phyloP scores from a whole-genome alignment of 2,888 invertebrate genomes.

The Ectemnius cavifrons region DNA sequence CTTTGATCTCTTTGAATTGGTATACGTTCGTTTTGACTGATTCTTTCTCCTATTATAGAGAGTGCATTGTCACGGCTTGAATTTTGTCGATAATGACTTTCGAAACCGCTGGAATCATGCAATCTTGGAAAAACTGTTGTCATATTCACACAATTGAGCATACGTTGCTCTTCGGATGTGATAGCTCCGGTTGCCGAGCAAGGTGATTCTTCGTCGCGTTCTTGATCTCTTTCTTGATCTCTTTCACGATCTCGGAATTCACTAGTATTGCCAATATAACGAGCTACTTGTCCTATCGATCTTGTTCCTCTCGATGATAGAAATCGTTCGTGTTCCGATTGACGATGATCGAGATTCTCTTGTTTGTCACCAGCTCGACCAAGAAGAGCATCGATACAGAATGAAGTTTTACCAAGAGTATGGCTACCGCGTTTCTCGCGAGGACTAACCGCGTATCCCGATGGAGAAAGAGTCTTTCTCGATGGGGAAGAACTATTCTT shows the following conservation, averaged over 20 bases:
- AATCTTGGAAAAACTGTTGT: too few relatives aligned
- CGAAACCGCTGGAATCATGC: too few relatives aligned
- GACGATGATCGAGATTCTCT: slow-evolving; percentile 42
- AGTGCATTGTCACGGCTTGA: too few relatives aligned
- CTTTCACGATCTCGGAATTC: neutral
- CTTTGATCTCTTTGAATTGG: too few relatives aligned
- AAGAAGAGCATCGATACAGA: slow-evolving; percentile 93
- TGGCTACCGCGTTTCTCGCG: slow-evolving; percentile 33
- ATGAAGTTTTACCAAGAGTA: slow-evolving; percentile 83
- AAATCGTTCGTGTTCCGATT: slow-evolving; percentile 28
- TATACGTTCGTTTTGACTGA: too few relatives aligned
- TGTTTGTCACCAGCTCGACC: slow-evolving; percentile 80
- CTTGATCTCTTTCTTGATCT: neutral
- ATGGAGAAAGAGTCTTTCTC: slow-evolving; percentile 34
- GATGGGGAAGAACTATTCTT: slow-evolving; percentile 38
- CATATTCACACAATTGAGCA: too few relatives aligned
- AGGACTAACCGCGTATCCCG: slow-evolving; percentile 49
- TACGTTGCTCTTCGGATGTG: too few relatives aligned
- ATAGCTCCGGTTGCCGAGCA: slow-evolving; percentile 14
- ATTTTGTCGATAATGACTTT: too few relatives aligned
- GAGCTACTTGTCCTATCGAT: neutral
- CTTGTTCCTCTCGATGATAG: slow-evolving; percentile 12
- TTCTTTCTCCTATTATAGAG: too few relatives aligned
- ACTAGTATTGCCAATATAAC: too few relatives aligned
- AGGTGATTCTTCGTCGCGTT: neutral